Conservation (phyloP, 2,113 vertebrate species). For the Paedocypris sp. region DNA sequence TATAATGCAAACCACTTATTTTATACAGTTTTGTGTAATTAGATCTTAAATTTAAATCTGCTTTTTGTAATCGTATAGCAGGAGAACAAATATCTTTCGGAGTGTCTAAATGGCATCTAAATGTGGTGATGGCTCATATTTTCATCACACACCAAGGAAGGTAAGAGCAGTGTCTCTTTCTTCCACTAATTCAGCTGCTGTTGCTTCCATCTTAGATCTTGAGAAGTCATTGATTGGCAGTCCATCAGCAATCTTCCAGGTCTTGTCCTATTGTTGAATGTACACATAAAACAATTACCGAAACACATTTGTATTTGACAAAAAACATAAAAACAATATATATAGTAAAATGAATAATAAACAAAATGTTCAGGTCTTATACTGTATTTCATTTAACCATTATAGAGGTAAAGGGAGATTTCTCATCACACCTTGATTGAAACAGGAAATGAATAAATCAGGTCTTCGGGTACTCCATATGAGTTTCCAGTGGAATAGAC, state of each 20-base stretch:
- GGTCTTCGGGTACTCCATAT: constrained; percentile 77
- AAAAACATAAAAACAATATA: no score
- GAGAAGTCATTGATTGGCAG: constrained; percentile 85
- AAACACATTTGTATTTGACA: no score
- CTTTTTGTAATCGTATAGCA: constrained; percentile 13
- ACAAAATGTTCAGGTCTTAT: no score
- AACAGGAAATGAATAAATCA: constrained; percentile 94
- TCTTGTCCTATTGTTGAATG: no score
- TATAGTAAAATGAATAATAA: no score
- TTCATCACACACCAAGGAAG: constrained; percentile 79
- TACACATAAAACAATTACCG: no score
- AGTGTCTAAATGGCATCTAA: constrained; percentile 54
- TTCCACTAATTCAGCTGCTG: constrained; percentile 80
- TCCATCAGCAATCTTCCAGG: constrained; percentile 84
- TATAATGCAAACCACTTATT: no score
- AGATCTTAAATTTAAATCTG: no score
- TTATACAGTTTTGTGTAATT: no score
- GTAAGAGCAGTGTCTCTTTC: constrained; percentile 86
- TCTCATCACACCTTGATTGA: constrained; percentile 72
- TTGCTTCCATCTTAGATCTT: constrained; percentile 78
- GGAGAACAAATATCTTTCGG: background rate
- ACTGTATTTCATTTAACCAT: no score
- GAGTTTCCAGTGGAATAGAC: constrained; percentile 85
- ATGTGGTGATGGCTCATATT: constrained; percentile 30
- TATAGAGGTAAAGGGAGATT: no score